Conservation (phyloP, 2,888 invertebrate genomes). For the Branchipolynoe longqiensis region DNA sequence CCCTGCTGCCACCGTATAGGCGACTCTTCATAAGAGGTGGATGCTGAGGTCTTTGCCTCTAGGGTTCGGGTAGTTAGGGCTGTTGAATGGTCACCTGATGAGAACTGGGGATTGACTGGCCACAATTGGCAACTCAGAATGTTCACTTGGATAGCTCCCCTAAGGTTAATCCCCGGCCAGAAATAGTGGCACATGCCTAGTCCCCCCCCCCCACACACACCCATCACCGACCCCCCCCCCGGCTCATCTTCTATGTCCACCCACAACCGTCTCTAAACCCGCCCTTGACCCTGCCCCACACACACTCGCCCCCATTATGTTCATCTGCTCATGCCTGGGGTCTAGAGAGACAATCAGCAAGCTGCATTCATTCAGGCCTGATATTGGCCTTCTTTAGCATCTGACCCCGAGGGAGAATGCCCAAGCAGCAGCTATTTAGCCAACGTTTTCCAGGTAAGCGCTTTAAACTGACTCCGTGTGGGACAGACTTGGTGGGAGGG, state of each 20-base stretch:
- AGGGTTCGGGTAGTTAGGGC: not conserved
- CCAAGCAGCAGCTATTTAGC: conserved; percentile 1
- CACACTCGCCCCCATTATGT: not conserved
- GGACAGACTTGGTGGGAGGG: too few relatives aligned
- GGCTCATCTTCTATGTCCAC: not conserved
- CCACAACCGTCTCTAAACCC: not conserved
- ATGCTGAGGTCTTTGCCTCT: not conserved
- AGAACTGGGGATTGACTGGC: conserved; percentile 40
- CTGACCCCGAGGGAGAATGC: not conserved
- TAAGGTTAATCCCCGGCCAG: not conserved
- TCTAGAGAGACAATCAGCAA: not conserved
- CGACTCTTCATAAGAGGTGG: not conserved
- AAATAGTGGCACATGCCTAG: too few relatives aligned
- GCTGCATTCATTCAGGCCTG: not conserved
- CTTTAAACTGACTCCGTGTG: not conserved
- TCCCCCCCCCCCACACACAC: too few relatives aligned
- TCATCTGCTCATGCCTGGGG: not conserved
- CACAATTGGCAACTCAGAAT: conserved; percentile 17
- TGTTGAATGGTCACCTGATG: conserved; percentile 33
- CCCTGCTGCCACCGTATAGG: too few relatives aligned
- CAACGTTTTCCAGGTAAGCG: not conserved
- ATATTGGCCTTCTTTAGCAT: not conserved
- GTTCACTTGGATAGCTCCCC: conserved; percentile 27
- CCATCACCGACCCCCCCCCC: not conserved
- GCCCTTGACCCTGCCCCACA: not conserved